Evolutionary conservation across 1,140 invertebrate species (phyloP), one percentile per base, ranked within the genome.

Genomic region (Pomacea maculata): DNA sequence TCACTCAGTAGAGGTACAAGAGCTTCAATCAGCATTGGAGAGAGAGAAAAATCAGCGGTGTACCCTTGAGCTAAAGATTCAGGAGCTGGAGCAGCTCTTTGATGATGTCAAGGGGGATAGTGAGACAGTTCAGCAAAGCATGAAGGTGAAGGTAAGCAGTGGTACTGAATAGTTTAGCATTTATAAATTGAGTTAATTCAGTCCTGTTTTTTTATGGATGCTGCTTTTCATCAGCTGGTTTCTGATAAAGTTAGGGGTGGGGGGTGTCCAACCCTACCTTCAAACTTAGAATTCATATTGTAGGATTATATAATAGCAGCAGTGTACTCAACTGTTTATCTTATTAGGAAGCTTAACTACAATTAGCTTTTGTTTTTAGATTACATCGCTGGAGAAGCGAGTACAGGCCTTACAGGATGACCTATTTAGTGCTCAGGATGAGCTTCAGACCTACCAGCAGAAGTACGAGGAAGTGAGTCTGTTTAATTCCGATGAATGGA

Each of bases 351-450:
- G 6, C n/a, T 55, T 12, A 52, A n/a, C 14, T 75, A 9, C 9
- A 17, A 17, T 76, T 76, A 29, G 15, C 25, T 61, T 55, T 10
- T 74, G 25, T 78, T 67, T 57, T 8, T 61, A 89, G 88, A 80
- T 89, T 52, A 85, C 85, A 61, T 84, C 87, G 15, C 70, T 89
- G 63, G 88, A 89, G 77, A 85, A 79, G 25, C 73, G 85, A 77
- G 85, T 86, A n/a, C 81, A 87, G 71, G 82, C 82, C 19, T 75
- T 89, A 57, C 85, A 89, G 81, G 88, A 88, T 82, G 87, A 89
- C 72, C 76, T 89, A 55, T 88, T 87, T 82, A 57, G 79, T 65
- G 86, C 86, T 19, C 87, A 88, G 63, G 88, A 89, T 81, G 88
- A 89, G 79, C 78, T 87, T 8, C 83, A 86, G 57, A 73, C 80